Base-by-base conservation (phyloP, 2,797 vertebrate species). In the Thunnus albacares region DNA sequence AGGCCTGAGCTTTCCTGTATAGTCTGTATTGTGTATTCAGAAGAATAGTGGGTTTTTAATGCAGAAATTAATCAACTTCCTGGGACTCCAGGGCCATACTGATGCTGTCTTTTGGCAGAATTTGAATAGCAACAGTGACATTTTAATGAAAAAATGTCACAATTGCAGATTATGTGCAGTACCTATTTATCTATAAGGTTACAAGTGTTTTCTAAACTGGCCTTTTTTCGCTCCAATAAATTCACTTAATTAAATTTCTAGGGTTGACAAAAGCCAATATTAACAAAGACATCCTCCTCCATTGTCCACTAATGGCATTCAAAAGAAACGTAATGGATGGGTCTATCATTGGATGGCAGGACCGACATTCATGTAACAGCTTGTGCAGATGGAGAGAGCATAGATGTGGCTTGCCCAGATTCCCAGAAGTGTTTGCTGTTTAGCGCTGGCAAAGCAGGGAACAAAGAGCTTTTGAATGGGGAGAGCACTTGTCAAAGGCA, bases 401-500 rank as follows among this genome's bases (percentile, higher is more conserved):
- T 93, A 93, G 93, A 96, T 89, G 95, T 92, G 93, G 94, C 93
- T 95, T 89, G 94, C 93, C 92, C 93, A 93, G 96, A 96, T 97
- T 98, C 97, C 96, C 97, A 96, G 95, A 97, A 98, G 97, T 96
- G 96, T 96, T 97, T 97, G 97, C 97, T 97, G 97, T 97, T 97
- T 97, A 96, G 97, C 90, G 96, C 94, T 95, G 95, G 96, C 96
- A 95, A 95, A 86, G 93, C 85, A 60, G 92, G 93, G 96, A 97
- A 98, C 97, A 98, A 98, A 97, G 95, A 95, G 92, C 93, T 94
- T 93, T 95, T 96, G 95, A 97, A 97, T 96, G 94, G 95, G 91
- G 92, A 97, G 96, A 97, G 96, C 97, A 97, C 97, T 98, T 96
- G 96, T 97, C 96, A 93, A 75, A 89, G 95, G 93, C 94, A 92